Evolutionary conservation across 2,888 invertebrate species (phyloP), one percentile per base, ranked within the genome.

Genomic region (Leucoptera coffeella): DNA sequence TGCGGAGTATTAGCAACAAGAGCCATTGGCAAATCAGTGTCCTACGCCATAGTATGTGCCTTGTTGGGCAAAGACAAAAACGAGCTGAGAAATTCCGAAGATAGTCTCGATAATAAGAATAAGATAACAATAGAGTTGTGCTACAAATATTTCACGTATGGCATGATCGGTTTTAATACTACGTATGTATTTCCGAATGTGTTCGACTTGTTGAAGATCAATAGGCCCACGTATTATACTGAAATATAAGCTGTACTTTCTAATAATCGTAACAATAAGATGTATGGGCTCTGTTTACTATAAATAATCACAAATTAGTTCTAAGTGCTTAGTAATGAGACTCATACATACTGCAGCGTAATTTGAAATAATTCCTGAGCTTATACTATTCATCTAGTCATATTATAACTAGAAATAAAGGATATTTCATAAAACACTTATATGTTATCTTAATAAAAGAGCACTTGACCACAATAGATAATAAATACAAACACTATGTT

Each of bases 231-330:
- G 2, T 91, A 88, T 62, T 89, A 87, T 44, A 87, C 86, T 0
- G 91, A 92, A 73, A 79, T 90, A 38, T 87, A 73, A 73, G 8
- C n/a, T n/a, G n/a, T n/a, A n/a, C n/a, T n/a, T n/a, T n/a, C n/a
- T n/a, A n/a, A n/a, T n/a, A n/a, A n/a, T n/a, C n/a, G n/a, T n/a
- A n/a, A n/a, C n/a, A n/a, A n/a, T n/a, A n/a, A n/a, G n/a, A n/a
- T n/a, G n/a, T n/a, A n/a, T n/a, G n/a, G n/a, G n/a, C n/a, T n/a
- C n/a, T n/a, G n/a, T n/a, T n/a, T n/a, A n/a, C n/a, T n/a, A n/a
- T n/a, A n/a, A n/a, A n/a, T n/a, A n/a, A n/a, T n/a, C n/a, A n/a
- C n/a, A n/a, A n/a, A n/a, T n/a, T n/a, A n/a, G n/a, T n/a, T n/a
- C n/a, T n/a, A n/a, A n/a, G n/a, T n/a, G n/a, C n/a, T n/a, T n/a